phyloP scores from a whole-genome alignment of 2,888 invertebrate species.

The Onthophagus sagittarius region DNA sequence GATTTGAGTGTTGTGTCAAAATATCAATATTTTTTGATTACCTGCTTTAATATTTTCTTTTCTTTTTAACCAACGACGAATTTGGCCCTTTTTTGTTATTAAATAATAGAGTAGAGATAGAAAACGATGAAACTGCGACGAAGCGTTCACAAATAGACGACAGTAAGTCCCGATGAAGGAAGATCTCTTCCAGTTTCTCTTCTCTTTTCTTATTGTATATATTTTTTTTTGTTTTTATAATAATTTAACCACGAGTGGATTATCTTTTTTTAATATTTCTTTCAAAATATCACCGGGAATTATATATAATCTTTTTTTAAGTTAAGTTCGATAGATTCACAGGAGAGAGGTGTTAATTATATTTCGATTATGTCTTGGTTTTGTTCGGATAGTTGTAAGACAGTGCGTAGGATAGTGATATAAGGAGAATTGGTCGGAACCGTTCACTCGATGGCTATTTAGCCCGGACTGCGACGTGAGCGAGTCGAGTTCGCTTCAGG shows the following conservation, averaged over 20 bases:
- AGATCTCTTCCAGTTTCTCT: not conserved
- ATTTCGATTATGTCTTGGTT: not conserved
- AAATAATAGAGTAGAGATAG: not conserved
- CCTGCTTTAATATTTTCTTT: not conserved
- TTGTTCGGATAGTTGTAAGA: not conserved
- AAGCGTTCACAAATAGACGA: not conserved
- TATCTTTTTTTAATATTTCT: not conserved
- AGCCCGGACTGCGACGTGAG: conserved; percentile 51
- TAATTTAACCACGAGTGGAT: not conserved
- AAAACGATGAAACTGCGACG: not conserved
- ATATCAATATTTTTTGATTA: not conserved
- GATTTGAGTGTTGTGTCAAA: not conserved
- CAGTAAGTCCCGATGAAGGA: not conserved
- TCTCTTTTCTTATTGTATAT: not conserved
- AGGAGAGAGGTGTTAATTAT: not conserved
- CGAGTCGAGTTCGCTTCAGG: conserved; percentile 9
- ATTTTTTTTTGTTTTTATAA: not conserved
- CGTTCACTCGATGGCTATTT: conserved; percentile 57
- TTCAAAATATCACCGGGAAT: not conserved
- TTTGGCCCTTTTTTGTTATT: not conserved
- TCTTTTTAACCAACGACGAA: not conserved
- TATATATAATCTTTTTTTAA: not conserved
- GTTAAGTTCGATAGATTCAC: not conserved
- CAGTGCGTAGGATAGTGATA: conserved; percentile 44
- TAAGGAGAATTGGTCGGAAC: conserved; percentile 47